These are phyloP conservation scores for Chondrilla cf. caribensis DNA, from an alignment of 37 sponge, comb jelly and placozoan genomes.

Conservation along the genomic window DNA sequence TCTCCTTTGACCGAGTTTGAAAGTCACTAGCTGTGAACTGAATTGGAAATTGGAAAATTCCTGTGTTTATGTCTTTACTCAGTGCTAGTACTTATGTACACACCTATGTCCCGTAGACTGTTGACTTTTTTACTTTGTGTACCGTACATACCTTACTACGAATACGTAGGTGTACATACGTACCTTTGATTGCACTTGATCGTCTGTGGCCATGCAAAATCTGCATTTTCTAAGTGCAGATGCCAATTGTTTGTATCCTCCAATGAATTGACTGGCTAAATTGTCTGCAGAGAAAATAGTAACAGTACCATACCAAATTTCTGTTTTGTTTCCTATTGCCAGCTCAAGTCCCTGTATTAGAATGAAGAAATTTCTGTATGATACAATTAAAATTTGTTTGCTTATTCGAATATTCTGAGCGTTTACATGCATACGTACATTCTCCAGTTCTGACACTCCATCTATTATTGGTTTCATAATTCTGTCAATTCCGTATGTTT, in stretches of 20 bases:
- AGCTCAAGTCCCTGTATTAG: slow-evolving; percentile 5
- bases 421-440: not conserved
- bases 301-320: not conserved
- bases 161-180: not conserved
- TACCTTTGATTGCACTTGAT: slow-evolving; percentile 28
- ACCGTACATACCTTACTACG: too few relatives aligned
- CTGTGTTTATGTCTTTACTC: not conserved
- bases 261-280: slow-evolving; percentile 12
- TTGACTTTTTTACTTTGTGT: too few relatives aligned
- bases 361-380: not conserved
- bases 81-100: not conserved
- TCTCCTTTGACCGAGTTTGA: not conserved
- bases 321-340: not conserved
- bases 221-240: slow-evolving; percentile 30
- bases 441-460: slow-evolving; percentile 27
- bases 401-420: not conserved
- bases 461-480: slow-evolving; percentile 45
- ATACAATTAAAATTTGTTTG: not conserved
- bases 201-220: slow-evolving; percentile 32
- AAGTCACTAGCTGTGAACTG: slow-evolving; percentile 2
- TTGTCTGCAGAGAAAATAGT: not conserved
- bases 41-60: not conserved
- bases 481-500: slow-evolving; percentile 33
- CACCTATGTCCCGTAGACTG: too few relatives aligned
- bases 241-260: slow-evolving; percentile 34